Base-by-base conservation (phyloP, 2,113 vertebrate genomes). In the Telmatochromis sp. region DNA sequence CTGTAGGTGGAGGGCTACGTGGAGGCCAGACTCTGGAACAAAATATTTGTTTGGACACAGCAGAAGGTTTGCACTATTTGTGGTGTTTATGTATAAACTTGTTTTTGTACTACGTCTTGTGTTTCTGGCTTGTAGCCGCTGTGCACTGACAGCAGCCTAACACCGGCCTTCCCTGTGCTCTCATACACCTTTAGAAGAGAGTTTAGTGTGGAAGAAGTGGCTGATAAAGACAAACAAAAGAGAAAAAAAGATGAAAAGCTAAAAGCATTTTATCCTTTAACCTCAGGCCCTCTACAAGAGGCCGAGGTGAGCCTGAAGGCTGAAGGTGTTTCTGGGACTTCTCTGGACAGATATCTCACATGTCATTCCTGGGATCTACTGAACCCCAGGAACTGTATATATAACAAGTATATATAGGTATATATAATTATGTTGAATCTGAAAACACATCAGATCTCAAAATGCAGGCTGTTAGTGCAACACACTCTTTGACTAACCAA, bases 11-110 rank as follows among this genome's bases (percentile, higher is more conserved):
- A 97, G 84, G 96, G 95, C 71, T 95, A 92, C 84, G 35, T 95
- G 87, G 97, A 97, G 81, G 96, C 97, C 85, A 95, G 94, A 87
- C 89, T 97, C 4, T 97, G 97, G 97, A 97, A 97, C 91, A 92
- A 94, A 13, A 96, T 97, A 84, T 97, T 97, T 89, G 73, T 96
- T 8, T 97, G 97, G 97, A 95, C 96, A 21, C 95, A 97, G 78
- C 82, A 96, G 37, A 96, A 96, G 96, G 97, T 97, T 42, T 84
- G 79, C 1, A 53, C 6, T 12, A 1, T 15, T 54, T 23, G 9
- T 15, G 42, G 71, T 8, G 7, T 3, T 50, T 47, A 12, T 75
- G 40, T 12, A 19, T 75, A 47, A 2, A 31, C 37, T 47, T 75
- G 71, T 75, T 63, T 63, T 33, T 2, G 4, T 33, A 3, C 28